These are phyloP conservation scores for Oreotrochilus melanogaster DNA, from an alignment of 2,113 vertebrate species.

Conservation along the genomic window DNA sequence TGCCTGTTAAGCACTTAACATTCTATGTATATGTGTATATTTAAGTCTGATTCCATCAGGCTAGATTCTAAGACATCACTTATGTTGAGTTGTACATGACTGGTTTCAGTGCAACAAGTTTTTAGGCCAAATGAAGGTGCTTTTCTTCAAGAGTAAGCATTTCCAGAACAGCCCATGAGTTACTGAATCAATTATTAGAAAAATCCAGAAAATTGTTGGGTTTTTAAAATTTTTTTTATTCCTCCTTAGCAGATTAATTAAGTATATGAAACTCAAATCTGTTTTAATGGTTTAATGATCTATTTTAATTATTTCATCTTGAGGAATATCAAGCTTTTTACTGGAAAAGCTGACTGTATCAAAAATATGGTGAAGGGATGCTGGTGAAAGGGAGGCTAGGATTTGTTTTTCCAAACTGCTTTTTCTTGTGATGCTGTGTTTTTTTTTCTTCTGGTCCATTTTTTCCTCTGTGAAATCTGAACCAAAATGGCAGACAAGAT, in stretches of 20 bases:
- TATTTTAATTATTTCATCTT: not conserved
- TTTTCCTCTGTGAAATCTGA: not conserved
- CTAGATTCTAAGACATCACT: not conserved
- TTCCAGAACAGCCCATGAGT: not conserved
- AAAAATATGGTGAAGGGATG: not conserved
- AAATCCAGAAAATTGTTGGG: not conserved
- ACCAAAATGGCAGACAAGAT: conserved; percentile 42
- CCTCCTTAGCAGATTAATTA: not conserved
- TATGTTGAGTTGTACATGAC: not conserved
- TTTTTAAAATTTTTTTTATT: not conserved
- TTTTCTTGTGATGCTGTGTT: not conserved
- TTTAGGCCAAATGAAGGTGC: not conserved
- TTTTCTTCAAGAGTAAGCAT: not conserved
- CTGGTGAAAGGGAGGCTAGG: not conserved
- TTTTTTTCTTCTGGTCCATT: not conserved
- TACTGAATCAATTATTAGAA: not conserved
- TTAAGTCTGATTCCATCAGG: not conserved
- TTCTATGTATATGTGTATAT: not conserved
- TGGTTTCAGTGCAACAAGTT: not conserved
- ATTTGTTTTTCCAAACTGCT: not conserved
- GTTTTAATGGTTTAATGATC: not conserved
- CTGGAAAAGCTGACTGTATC: not conserved
- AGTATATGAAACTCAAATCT: not conserved
- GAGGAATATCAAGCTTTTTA: not conserved
- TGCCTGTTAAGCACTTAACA: not conserved